phyloP scores from a whole-genome alignment of 2,888 invertebrate genomes.

The Lymantria dispar region DNA sequence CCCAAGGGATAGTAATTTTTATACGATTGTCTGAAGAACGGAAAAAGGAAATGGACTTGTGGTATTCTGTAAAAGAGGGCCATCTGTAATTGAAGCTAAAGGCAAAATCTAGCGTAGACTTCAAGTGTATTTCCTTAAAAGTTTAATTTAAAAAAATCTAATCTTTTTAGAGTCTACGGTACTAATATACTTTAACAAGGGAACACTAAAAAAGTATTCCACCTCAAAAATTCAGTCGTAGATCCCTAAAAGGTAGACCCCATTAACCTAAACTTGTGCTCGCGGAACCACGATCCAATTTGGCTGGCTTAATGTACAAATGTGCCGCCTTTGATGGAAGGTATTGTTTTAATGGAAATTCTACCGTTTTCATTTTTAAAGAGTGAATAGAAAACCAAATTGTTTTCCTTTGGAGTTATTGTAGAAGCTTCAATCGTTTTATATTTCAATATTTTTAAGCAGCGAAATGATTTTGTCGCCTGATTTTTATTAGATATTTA shows the following conservation, averaged over 20 bases:
- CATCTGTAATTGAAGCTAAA: too few relatives aligned
- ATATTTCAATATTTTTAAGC: neutral
- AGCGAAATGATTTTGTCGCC: too few relatives aligned
- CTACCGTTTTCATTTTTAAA: conserved; percentile 13
- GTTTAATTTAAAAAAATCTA: too few relatives aligned
- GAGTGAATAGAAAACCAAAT: neutral
- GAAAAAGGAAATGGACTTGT: too few relatives aligned
- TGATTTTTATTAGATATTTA: too few relatives aligned
- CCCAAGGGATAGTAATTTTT: too few relatives aligned
- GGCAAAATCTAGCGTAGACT: too few relatives aligned
- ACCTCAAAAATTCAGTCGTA: neutral
- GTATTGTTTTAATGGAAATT: conserved; percentile 19
- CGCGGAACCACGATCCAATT: conserved; percentile 9
- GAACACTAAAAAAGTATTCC: neutral
- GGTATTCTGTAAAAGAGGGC: too few relatives aligned
- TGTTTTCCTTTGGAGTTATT: conserved; percentile 3
- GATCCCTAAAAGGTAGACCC: conserved; percentile 2
- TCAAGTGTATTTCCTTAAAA: too few relatives aligned
- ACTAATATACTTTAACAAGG: neutral
- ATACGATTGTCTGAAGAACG: too few relatives aligned
- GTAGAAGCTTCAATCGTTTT: neutral
- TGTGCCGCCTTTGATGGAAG: conserved; percentile 11
- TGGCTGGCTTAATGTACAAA: conserved; percentile 12
- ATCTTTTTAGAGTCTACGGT: too few relatives aligned
- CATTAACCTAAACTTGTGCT: conserved; percentile 8